Evolutionary conservation across 2,113 vertebrate species (phyloP).

Genomic region (Anolis sagrei): DNA sequence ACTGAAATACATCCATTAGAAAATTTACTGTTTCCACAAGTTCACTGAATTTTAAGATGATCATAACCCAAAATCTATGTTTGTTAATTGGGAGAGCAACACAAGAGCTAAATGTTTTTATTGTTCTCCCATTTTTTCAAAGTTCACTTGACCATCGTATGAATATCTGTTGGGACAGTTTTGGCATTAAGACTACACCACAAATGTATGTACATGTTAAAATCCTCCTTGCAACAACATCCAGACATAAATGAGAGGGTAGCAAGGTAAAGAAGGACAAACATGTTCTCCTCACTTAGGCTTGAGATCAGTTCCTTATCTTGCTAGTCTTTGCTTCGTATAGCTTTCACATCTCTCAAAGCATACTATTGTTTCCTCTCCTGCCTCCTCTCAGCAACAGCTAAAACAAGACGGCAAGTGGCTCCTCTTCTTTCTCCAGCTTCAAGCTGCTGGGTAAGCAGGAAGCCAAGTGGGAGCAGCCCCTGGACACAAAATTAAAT

Average conservation of each 20-base stretch:
- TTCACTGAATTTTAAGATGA: too few relatives aligned
- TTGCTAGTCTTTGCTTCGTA: not conserved
- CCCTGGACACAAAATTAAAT: not conserved
- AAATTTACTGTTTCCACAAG: too few relatives aligned
- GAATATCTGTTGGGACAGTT: not conserved
- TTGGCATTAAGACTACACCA: not conserved
- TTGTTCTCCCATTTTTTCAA: not conserved
- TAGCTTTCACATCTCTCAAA: not conserved
- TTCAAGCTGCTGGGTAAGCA: constrained; percentile 8
- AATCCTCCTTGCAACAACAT: not conserved
- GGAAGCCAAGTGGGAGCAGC: not conserved
- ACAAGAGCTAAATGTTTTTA: not conserved
- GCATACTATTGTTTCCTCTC: not conserved
- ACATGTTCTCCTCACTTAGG: not conserved
- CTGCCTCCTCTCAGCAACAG: not conserved
- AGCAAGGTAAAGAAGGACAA: not conserved
- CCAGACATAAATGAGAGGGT: not conserved
- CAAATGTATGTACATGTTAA: not conserved
- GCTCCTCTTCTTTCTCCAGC: not conserved
- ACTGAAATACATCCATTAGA: too few relatives aligned
- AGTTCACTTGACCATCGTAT: not conserved
- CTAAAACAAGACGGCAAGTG: not conserved
- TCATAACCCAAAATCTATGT: not conserved
- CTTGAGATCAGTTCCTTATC: not conserved
- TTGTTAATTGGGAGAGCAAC: not conserved